Evolutionary conservation across 2,113 vertebrate species (phyloP), one percentile per base, ranked within the genome.

Genomic region (Hippoglossus stenolepis): DNA sequence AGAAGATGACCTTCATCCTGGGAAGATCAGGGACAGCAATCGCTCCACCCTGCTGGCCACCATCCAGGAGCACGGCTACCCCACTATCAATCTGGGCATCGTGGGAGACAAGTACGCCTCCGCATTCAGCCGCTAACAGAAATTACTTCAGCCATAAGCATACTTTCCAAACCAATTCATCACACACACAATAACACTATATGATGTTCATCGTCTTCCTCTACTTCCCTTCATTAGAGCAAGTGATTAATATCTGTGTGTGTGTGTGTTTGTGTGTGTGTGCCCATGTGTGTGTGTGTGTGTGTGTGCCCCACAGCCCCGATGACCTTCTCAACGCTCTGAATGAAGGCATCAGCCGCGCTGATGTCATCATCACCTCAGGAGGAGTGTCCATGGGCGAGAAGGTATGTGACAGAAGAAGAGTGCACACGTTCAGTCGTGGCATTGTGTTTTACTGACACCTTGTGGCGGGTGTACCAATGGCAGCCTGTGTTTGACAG

Each of bases 321-420:
- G 98, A 99, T 94, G 98, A 99, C 94, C 97, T 99, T 94, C 95
- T 99, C 94, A 99, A 99, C 90, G 98, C 98, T 94, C 95, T 99
- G 95, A 99, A 99, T 91, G 98, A 99, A 92, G 98, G 97, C 90
- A 99, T 99, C 94, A 99, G 96, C 91, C 98, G 97, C 89, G 98
- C 98, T 90, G 97, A 99, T 94, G 97, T 99, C 94, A 99, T 99
- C 94, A 99, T 99, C 94, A 99, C 98, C 90, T 99, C 98, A 95
- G 98, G 98, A 92, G 97, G 98, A 58, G 97, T 99, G 82, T 98
- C 97, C 82, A 98, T 99, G 97, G 98, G 97, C 57, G 97, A 99
- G 93, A 99, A 99, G 97, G 98, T 99, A 95, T 13, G 13, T 14
- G 6, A 66, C 53, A 59, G 31, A 0, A 23, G 13, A 8, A 23